Evolutionary conservation across 2,888 invertebrate species (phyloP).

Genomic region (Sarcophaga carnaria): DNA sequence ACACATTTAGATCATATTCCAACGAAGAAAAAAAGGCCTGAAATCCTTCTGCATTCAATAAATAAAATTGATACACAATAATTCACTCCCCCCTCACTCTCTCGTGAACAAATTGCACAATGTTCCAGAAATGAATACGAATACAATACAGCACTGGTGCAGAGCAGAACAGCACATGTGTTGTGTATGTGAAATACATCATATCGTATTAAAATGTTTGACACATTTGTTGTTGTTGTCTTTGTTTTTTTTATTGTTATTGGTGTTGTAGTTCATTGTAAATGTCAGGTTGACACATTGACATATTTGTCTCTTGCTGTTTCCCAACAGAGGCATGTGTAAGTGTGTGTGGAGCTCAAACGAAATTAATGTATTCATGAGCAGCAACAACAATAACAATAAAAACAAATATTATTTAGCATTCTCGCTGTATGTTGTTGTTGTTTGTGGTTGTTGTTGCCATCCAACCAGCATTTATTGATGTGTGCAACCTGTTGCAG

Average conservation of each 20-base stretch:
- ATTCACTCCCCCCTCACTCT: neutral
- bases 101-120: slow-evolving; percentile 4
- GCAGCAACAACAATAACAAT: neutral
- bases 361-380: slow-evolving; percentile 29
- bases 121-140: neutral
- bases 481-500: slow-evolving; percentile 57
- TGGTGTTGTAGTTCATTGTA: slow-evolving; percentile 38
- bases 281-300: slow-evolving; percentile 64
- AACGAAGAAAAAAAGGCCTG: neutral
- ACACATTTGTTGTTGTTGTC: slow-evolving; percentile 27
- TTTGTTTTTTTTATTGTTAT: neutral
- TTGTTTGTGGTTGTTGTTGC: neutral
- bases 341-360: neutral
- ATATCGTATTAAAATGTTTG: slow-evolving; percentile 26
- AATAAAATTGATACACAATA: slow-evolving; percentile 22
- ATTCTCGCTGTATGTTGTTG: neutral
- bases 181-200: neutral
- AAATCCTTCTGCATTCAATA: neutral
- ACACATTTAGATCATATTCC: neutral
- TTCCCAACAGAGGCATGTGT: slow-evolving; percentile 25
- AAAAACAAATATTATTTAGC: neutral
- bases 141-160: too few relatives aligned
- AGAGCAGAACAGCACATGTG: neutral
- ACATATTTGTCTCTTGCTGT: slow-evolving; percentile 43
- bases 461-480: neutral